Evolutionary conservation across 1,140 invertebrate species (phyloP), one percentile per base, ranked within the genome.

Genomic region (Chionoecetes opilio): DNA sequence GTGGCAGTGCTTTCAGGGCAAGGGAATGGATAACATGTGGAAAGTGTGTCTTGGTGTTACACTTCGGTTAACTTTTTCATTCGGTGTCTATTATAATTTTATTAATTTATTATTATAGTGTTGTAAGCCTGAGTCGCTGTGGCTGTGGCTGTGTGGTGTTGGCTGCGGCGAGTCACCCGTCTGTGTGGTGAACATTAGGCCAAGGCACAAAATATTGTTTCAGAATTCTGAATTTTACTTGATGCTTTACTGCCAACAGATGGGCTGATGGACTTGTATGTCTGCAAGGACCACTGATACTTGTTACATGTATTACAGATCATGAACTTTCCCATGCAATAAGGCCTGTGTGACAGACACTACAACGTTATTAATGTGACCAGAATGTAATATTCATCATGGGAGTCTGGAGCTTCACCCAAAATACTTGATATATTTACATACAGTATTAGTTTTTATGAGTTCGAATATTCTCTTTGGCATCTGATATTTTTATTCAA

Each of bases 11-110:
- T 2, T 75, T 21, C 63, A 75, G 21, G 26, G 63, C n/a, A 75
- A 26, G 9, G 21, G 1, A 75, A 75, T 75, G 11, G 11, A 53
- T 17, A 53, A 17, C 8, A 53, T n/a, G n/a, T n/a, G n/a, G n/a
- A n/a, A 46, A 46, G 41, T 46, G 63, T 75, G 63, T 75, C n/a
- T n/a, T 75, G 63, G 63, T 75, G 26, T 75, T 75, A 75, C n/a
- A n/a, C n/a, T 6, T n/a, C 6, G 26, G 53, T 75, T 75, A n/a
- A n/a, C 21, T n/a, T 75, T 75, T 75, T 75, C 21, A n/a, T 0
- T 75, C 21, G 26, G n/a, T 26, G 26, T 75, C 26, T 6, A 75
- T 75, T 2, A 26, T 75, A 75, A 8, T 6, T 46, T 46, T 75
- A 75, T 75, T 75, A 21, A 75, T 75, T 17, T 75, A 75, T 75